Evolutionary conservation across 2,888 invertebrate genomes (phyloP).

Genomic region (Miltochrista miniata): DNA sequence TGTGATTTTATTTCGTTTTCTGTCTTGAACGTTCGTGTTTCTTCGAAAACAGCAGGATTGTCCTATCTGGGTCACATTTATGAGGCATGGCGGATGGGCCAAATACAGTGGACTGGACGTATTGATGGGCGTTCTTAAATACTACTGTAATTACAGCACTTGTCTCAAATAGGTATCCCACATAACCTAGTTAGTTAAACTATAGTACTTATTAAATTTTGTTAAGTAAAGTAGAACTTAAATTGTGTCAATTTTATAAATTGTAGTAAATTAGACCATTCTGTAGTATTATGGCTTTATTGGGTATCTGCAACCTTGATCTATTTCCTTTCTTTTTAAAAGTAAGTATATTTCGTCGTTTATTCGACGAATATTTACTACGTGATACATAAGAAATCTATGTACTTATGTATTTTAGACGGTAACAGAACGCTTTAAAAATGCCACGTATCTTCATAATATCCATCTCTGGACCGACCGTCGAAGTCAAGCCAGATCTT

Average conservation of each 20-base stretch:
- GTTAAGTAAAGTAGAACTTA: not conserved
- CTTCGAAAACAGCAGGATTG: too few species aligned
- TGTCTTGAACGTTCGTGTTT: too few species aligned
- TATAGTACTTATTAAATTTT: not conserved
- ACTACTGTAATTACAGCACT: constrained; percentile 20
- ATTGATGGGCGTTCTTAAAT: constrained; percentile 26
- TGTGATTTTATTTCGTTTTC: too few species aligned
- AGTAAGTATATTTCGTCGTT: too few species aligned
- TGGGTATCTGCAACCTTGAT: not conserved
- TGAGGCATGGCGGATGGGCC: constrained; percentile 37
- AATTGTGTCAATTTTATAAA: not conserved
- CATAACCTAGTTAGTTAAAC: constrained; percentile 2
- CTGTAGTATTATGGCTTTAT: not conserved
- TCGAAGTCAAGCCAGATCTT: too few species aligned
- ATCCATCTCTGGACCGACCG: too few species aligned
- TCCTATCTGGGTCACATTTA: constrained; percentile 33
- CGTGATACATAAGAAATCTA: too few species aligned
- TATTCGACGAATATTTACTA: too few species aligned
- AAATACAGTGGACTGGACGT: constrained; percentile 15
- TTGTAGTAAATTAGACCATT: not conserved
- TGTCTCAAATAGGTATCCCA: not conserved
- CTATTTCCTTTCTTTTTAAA: not conserved
- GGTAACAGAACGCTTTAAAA: too few species aligned
- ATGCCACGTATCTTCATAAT: too few species aligned
- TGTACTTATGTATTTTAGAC: too few species aligned